Evolutionary conservation across 2,797 vertebrate species (phyloP).

Genomic region (Benthosema pterotum): DNA sequence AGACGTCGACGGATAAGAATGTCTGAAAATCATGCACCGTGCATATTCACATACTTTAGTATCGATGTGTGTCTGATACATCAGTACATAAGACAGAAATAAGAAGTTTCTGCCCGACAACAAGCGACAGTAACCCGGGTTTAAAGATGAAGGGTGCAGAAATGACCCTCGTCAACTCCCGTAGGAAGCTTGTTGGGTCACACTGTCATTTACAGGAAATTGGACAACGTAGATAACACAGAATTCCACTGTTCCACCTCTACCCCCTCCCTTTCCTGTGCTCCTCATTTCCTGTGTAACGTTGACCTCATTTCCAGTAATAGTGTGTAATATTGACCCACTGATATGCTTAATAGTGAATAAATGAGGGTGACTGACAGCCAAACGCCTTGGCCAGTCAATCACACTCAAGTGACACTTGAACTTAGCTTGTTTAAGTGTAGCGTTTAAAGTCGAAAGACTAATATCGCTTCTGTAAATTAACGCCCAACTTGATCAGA

Average conservation of each 20-base stretch:
- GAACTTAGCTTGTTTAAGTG: neutral
- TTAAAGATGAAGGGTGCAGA: no score
- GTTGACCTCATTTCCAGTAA: constrained; percentile 40
- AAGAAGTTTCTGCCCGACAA: no score
- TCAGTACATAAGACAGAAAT: no score
- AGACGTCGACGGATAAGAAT: no score
- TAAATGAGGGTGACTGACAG: constrained; percentile 45
- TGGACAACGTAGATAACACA: constrained; percentile 10
- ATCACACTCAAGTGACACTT: neutral
- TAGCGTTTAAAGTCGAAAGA: neutral
- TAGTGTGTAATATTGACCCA: constrained; percentile 42
- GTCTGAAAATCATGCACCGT: no score
- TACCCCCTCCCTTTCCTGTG: constrained; percentile 48
- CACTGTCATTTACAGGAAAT: constrained; percentile 14
- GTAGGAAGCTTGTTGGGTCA: constrained; percentile 6
- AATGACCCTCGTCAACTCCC: no score
- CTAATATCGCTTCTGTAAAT: no score
- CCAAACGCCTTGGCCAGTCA: neutral
- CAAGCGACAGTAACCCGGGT: no score
- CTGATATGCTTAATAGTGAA: constrained; percentile 26
- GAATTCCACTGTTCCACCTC: constrained; percentile 54
- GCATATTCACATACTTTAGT: no score
- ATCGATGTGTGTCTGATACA: no score
- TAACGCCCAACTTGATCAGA: no score
- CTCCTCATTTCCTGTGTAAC: constrained; percentile 43